A percentile compares a stretch with the other conserved stretches of the same genome.
Evolutionary conservation across 2,113 vertebrate species (phyloP).

Genomic region (Phylloscopus whistleri): DNA sequence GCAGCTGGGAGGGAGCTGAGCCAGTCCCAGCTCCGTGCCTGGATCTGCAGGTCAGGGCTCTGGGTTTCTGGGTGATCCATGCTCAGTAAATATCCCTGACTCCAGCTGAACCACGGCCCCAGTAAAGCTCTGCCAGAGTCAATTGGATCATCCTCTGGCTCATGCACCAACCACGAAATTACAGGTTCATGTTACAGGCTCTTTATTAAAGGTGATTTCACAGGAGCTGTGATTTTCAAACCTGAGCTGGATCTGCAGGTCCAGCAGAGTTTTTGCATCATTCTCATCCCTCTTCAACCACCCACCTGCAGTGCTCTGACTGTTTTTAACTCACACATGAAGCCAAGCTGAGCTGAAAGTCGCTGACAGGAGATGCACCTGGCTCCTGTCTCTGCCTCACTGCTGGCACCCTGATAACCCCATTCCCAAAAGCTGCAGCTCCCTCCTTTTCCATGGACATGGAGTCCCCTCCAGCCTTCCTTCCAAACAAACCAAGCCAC

Average conservation of each 20-base stretch:
- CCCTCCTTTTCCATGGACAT: fast-evolving
- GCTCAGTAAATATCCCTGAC: background rate
- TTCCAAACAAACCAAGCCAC: background rate
- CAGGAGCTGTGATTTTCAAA: background rate
- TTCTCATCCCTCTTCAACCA: background rate
- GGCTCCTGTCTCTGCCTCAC: background rate
- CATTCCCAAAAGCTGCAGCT: fast-evolving
- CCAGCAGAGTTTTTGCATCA: background rate
- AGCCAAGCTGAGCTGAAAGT: background rate
- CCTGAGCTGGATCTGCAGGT: conserved; percentile 24
- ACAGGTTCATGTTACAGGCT: background rate
- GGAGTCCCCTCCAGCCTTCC: background rate
- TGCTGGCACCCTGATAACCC: background rate
- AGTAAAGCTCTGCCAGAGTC: background rate
- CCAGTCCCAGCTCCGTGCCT: background rate
- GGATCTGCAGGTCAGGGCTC: background rate
- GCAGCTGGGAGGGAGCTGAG: background rate
- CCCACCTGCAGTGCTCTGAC: background rate
- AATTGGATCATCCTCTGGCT: background rate
- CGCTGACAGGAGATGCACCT: background rate
- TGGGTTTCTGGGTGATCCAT: fast-evolving
- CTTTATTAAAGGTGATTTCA: background rate
- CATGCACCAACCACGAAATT: background rate
- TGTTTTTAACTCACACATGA: background rate
- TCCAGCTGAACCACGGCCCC: background rate